These are phyloP conservation scores for Thalassaphorura encarpata DNA, from an alignment of 1,140 invertebrate genomes.

Conservation along the genomic window DNA sequence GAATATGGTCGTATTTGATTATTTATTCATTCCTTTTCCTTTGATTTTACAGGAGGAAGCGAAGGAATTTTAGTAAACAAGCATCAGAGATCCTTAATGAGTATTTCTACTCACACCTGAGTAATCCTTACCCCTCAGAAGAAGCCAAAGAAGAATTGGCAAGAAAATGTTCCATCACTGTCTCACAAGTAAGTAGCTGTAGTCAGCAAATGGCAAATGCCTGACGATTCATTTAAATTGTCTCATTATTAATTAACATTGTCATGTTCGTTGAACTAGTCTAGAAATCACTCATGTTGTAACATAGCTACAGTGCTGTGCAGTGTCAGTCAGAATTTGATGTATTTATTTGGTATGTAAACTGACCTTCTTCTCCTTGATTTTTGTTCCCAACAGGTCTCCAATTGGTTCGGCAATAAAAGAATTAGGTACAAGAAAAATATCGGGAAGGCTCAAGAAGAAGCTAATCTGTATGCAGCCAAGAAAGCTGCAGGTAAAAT, in stretches of 20 bases:
- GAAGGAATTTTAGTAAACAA: conserved; percentile 99
- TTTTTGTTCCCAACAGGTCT: conserved; percentile 57
- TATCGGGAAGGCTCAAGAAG: conserved; percentile 99
- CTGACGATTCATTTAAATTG: too few relatives aligned
- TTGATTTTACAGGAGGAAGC: conserved; percentile 66
- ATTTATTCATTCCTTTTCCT: conserved; percentile 1
- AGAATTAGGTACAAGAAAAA: conserved; percentile 99
- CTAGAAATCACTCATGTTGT: too few relatives aligned
- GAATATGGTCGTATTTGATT: too few relatives aligned
- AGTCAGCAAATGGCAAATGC: too few relatives aligned
- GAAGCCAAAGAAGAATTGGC: conserved; percentile 99
- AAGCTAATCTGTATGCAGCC: conserved; percentile 97
- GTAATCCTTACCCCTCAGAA: conserved; percentile 99
- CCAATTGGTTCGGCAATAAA: conserved; percentile 99
- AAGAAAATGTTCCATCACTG: conserved; percentile 98
- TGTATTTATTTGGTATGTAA: neutral
- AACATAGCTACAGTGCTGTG: too few relatives aligned
- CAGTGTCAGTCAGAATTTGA: too few relatives aligned
- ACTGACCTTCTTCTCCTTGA: neutral
- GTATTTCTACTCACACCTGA: conserved; percentile 99
- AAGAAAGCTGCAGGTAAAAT: conserved; percentile 95
- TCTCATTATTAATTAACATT: too few relatives aligned
- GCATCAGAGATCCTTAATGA: conserved; percentile 99
- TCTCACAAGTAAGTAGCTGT: conserved; percentile 76
- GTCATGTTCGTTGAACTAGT: too few relatives aligned